Percentiles rank a stretch among this genome's conserved stretches.
Evolutionary conservation across 2,797 vertebrate species (phyloP).

Genomic region (Crenuchus spilurus): DNA sequence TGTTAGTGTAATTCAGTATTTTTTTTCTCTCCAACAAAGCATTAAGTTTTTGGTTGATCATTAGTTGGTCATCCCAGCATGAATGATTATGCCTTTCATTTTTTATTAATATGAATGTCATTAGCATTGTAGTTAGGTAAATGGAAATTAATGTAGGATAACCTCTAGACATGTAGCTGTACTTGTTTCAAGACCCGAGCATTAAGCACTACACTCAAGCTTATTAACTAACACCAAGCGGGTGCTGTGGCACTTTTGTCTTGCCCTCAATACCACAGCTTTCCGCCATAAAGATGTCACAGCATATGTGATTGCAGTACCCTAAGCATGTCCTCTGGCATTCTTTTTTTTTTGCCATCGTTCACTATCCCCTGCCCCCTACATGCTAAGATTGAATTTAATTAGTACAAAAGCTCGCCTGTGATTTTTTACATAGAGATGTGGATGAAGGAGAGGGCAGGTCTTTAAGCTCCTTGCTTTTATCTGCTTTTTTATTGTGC

Average conservation of each 20-base stretch:
- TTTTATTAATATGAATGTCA: too few species aligned
- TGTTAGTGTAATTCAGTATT: too few species aligned
- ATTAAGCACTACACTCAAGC: background rate
- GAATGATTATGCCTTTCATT: too few species aligned
- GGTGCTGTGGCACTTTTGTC: too few species aligned
- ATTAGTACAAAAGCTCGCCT: slow-evolving; percentile 71
- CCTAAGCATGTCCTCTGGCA: slow-evolving; percentile 9
- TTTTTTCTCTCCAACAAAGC: too few species aligned
- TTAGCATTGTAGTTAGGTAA: too few species aligned
- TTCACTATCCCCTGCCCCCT: slow-evolving; percentile 39
- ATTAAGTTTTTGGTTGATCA: too few species aligned
- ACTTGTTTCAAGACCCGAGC: background rate
- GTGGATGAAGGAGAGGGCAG: slow-evolving; percentile 65
- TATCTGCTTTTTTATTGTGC: background rate
- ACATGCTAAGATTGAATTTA: slow-evolving; percentile 67
- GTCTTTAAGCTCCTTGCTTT: slow-evolving; percentile 22
- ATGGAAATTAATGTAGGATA: background rate
- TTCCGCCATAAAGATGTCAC: slow-evolving; percentile 27
- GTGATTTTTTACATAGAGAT: slow-evolving; percentile 66
- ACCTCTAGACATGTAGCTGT: background rate
- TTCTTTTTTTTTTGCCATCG: slow-evolving; percentile 17
- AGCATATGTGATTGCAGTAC: slow-evolving; percentile 24
- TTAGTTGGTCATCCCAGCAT: too few species aligned
- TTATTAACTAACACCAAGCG: background rate
- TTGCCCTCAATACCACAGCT: background rate